Base-by-base conservation (phyloP, 2,888 invertebrate species). In the Seira musarum region DNA sequence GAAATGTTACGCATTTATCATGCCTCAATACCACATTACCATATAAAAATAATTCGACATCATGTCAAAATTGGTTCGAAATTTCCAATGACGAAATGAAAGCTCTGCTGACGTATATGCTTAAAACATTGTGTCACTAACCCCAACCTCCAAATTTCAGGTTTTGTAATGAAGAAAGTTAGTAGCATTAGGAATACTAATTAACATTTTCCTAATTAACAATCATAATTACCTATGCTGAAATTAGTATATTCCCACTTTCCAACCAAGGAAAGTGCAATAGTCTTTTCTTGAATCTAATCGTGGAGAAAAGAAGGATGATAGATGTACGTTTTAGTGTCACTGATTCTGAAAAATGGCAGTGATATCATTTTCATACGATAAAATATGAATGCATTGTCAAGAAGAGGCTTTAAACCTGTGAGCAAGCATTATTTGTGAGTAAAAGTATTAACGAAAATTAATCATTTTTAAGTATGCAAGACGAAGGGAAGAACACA, bases 331-430 rank as follows among this genome's bases (percentile, higher is more conserved):
- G 67, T 22, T 67, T 25, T 61, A 19, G 25, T 63, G 68, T 63
- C 68, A 64, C 68, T 75, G 17, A 25, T 6, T 25, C 49, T 68
- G 75, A 76, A 69, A 72, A 72, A 64, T 72, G 63, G 67, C 60
- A 30, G 30, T 49, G 60, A 57, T 57, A 8, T n/a, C n/a, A n/a
- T 64, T 64, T 64, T 13, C 30, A 64, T 69, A 25, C n/a, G 13
- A 40, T n/a, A 40, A 40, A 6, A 13, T 25, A 17, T 19, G 13
- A 8, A 49, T 67, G 2, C 10, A 30, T 40, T 65, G 21, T 19
- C 22, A 53, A 25, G 30, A 57, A 21, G 53, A 69, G 15, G 25
- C 5, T 22, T 63, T 63, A 22, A 22, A 22, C 40, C 40, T 8
- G 40, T 40, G 13, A 13, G 40, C 40, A 13, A 40, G n/a, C n/a